These are phyloP conservation scores for Hippasteria phrygiana DNA, from an alignment of 53 echinoderm and acorn worm genomes.

Conservation along the genomic window DNA sequence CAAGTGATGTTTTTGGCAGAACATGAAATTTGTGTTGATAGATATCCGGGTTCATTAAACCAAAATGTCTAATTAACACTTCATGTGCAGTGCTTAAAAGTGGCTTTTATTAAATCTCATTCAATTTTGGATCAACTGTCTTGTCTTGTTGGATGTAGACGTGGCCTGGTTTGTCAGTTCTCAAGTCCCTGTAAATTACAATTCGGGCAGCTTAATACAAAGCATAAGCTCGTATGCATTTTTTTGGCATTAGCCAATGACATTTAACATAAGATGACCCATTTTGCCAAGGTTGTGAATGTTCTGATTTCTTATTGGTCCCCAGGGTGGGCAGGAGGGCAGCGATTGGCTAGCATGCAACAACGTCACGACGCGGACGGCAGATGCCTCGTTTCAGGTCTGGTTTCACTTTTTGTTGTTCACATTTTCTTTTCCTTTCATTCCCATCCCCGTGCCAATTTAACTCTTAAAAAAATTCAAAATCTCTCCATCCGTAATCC, in stretches of 20 bases:
- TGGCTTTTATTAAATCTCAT: not conserved
- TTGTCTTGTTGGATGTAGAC: not conserved
- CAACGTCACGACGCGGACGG: constrained; percentile 61
- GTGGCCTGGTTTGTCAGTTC: not conserved
- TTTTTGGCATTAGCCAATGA: constrained; percentile 6
- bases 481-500: not conserved
- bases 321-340: constrained; percentile 68
- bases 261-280: constrained; percentile 4
- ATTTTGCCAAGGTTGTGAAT: constrained; percentile 41
- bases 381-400: constrained; percentile 66
- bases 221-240: not conserved
- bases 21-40: not conserved
- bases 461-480: not conserved
- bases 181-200: not conserved
- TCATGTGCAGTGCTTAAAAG: not conserved
- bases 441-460: not conserved
- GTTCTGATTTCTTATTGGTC: constrained; percentile 66
- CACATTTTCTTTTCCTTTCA: not conserved
- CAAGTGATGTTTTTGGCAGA: not conserved
- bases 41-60: not conserved
- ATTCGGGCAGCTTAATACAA: not conserved
- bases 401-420: constrained; percentile 45
- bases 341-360: constrained; percentile 68
- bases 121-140: not conserved
- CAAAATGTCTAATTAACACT: not conserved